These are phyloP conservation scores for Amphimallon solstitiale DNA, from an alignment of 2,888 invertebrate genomes.

Conservation along the genomic window DNA sequence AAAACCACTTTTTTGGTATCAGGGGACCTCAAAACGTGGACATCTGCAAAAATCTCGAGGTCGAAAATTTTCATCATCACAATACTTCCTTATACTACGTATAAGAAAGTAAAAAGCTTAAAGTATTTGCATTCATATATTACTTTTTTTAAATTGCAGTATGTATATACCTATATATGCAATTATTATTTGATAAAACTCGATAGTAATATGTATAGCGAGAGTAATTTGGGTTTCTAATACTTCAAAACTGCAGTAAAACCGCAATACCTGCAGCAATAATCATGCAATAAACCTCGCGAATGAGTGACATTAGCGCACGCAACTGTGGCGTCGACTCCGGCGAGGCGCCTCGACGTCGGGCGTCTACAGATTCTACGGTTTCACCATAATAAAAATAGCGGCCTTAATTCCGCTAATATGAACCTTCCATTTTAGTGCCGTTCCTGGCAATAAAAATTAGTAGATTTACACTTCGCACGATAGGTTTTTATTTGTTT, in stretches of 20 bases:
- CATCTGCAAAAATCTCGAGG: too few species aligned
- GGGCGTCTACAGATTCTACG: conserved; percentile 46
- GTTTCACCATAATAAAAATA: conserved; percentile 38
- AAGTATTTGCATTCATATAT: too few species aligned
- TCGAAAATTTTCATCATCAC: too few species aligned
- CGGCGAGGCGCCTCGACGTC: conserved; percentile 49
- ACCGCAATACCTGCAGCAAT: conserved; percentile 50
- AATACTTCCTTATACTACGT: too few species aligned
- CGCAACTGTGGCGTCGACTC: conserved; percentile 46
- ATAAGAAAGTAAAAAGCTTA: too few species aligned
- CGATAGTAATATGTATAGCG: too few species aligned
- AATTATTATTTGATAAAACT: too few species aligned
- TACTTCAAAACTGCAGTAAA: conserved; percentile 45
- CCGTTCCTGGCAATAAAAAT: conserved; percentile 27
- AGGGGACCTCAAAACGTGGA: too few species aligned
- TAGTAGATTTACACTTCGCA: conserved; percentile 7
- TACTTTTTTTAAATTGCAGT: too few species aligned
- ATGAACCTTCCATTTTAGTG: conserved; percentile 16
- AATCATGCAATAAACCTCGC: conserved; percentile 49
- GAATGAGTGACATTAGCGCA: conserved; percentile 51
- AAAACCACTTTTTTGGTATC: too few species aligned
- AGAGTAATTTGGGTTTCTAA: too few species aligned
- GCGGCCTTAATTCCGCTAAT: conserved; percentile 28
- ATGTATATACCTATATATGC: too few species aligned
- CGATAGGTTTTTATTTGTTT: not conserved